phyloP scores from a whole-genome alignment of 2,113 vertebrate species.

The Castor canadensis region DNA sequence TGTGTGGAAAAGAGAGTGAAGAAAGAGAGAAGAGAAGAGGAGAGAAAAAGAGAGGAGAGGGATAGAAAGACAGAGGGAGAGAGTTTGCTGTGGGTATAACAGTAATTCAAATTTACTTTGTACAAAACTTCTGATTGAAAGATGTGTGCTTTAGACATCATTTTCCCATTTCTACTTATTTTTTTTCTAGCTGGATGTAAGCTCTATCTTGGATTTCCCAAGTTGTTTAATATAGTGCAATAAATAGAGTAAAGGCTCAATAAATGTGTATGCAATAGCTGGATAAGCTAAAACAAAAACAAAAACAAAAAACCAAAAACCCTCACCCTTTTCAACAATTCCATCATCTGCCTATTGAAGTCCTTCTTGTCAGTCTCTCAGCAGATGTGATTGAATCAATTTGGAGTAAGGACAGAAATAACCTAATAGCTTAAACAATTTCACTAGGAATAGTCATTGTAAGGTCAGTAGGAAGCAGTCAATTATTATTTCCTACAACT shows the following conservation, averaged over 20 bases:
- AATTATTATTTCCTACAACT: neutral
- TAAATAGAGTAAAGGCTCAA: neutral
- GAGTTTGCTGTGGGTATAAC: neutral
- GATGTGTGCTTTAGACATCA: neutral
- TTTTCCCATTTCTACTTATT: neutral
- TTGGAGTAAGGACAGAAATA: neutral
- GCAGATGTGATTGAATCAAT: neutral
- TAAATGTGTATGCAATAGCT: neutral
- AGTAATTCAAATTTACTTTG: slow-evolving; percentile 15
- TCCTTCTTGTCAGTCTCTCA: neutral
- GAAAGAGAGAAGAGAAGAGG: accelerated
- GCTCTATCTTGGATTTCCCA: neutral
- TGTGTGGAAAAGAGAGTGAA: neutral
- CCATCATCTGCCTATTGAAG: neutral
- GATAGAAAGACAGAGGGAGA: neutral
- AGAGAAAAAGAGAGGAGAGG: accelerated
- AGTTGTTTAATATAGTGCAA: neutral
- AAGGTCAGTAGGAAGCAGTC: neutral
- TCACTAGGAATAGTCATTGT: neutral
- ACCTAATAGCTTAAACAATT: neutral
- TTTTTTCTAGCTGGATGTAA: neutral
- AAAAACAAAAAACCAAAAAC: too few relatives aligned
- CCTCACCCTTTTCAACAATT: neutral
- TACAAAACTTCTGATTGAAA: neutral
- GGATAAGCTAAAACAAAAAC: neutral